A percentile compares a stretch with the other conserved stretches of the same genome.
phyloP scores from a whole-genome alignment of 2,797 vertebrate species.

The Semotilus atromaculatus region DNA sequence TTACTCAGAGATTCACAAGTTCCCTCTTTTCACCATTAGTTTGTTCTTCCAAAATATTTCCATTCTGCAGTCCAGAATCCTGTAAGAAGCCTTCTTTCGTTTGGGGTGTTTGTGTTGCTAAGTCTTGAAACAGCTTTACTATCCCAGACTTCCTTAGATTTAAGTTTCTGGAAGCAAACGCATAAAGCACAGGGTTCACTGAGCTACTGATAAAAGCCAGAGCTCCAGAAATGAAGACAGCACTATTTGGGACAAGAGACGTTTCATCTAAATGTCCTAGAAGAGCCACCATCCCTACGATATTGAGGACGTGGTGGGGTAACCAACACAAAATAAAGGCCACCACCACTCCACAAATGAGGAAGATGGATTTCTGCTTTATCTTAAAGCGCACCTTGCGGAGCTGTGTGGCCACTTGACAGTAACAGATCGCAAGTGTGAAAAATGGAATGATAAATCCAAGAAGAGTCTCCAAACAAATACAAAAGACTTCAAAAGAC shows the following conservation, averaged over 20 bases:
- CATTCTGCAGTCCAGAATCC: not conserved
- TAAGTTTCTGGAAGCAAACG: slow-evolving; percentile 75
- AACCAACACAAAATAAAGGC: slow-evolving; percentile 75
- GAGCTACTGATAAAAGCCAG: slow-evolving; percentile 75
- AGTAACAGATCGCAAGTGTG: slow-evolving; percentile 71
- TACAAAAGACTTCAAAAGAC: slow-evolving; percentile 57
- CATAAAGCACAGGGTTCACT: slow-evolving; percentile 74
- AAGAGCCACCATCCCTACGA: slow-evolving; percentile 62
- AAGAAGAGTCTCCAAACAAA: slow-evolving; percentile 71
- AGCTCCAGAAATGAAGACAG: slow-evolving; percentile 67
- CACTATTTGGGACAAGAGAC: not conserved
- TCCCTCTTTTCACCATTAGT: not conserved
- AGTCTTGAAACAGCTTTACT: slow-evolving; percentile 77
- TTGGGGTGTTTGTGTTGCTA: slow-evolving; percentile 63
- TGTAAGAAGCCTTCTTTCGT: slow-evolving; percentile 9
- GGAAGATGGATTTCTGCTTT: slow-evolving; percentile 62
- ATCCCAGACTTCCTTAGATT: slow-evolving; percentile 70
- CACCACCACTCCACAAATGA: slow-evolving; percentile 68
- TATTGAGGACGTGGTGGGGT: slow-evolving; percentile 75
- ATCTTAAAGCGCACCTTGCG: slow-evolving; percentile 63
- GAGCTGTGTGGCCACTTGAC: slow-evolving; percentile 66
- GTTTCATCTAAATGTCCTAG: slow-evolving; percentile 43
- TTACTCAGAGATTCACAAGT: not conserved
- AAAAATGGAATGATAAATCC: slow-evolving; percentile 76
- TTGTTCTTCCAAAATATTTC: not conserved